Base-by-base conservation (phyloP, 2,888 invertebrate species). In the Callinectes sapidus region DNA sequence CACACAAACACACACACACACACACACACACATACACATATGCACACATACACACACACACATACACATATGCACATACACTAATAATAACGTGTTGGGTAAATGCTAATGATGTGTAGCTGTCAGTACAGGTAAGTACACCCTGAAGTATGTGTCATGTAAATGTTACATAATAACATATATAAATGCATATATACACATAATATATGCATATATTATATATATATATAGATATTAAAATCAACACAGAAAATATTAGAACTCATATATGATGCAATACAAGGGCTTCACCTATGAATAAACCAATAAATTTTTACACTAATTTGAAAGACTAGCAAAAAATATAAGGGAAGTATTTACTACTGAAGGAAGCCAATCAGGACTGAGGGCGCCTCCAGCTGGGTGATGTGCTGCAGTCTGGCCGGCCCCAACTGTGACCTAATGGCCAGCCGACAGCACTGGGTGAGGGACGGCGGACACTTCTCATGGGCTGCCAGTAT, bases 401-500 rank as follows among this genome's bases (percentile, higher is more conserved):
- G 85, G 2, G 61, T 81, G 14, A 93, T 89, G 71, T 55, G 18
- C 16, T 90, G 66, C 28, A 93, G 89, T n/a, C 93, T 66, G 42
- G 32, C 55, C 23, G 93, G 93, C 23, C 93, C 93, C 32, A 93
- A 77, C 14, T 91, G 87, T 54, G 91, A 86, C 16, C 93, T 71
- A 48, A 94, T 92, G 71, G 90, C 61, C 28, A 94, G 90, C n/a
- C 94, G 92, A 77, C 94, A 93, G 77, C 89, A 93, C 23, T 94
- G 93, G 18, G 87, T 88, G 16, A 94, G 91, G 71, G 92, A 87
- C 16, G 42, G 86, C 35, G 94, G 94, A 14, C 91, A 66, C 54
- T 88, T 87, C 91, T 94, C 94, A 86, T 93, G 90, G 32, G 85
- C 54, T 14, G 77, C 66, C 8, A 94, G 88, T 18, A 94, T n/a